Conservation (phyloP, 2,888 invertebrate species). For the Dolichopus griseipennis region DNA sequence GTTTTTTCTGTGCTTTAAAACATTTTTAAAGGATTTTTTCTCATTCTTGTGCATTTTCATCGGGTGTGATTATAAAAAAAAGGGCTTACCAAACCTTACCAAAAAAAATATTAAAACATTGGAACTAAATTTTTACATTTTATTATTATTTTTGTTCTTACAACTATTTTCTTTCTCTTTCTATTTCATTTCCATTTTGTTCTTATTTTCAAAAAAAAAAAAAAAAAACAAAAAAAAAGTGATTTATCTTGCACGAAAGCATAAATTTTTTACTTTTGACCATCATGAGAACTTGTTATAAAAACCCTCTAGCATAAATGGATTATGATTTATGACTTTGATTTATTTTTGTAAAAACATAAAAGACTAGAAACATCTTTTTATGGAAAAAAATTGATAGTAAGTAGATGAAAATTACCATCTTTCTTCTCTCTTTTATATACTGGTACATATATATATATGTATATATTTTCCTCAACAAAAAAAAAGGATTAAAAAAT, state of each 20-base stretch:
- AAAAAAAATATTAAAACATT: not conserved
- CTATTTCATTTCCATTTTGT: not conserved
- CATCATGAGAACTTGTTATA: constrained; percentile 6
- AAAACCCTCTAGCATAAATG: not conserved
- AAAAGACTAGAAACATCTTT: not conserved
- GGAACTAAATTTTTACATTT: too few species aligned
- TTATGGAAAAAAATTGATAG: not conserved
- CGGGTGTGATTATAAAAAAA: not conserved
- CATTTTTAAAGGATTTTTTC: too few species aligned
- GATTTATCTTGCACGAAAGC: constrained; percentile 6
- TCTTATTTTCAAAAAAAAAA: too few species aligned
- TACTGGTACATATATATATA: too few species aligned
- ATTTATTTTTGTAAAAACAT: not conserved
- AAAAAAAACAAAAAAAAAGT: too few species aligned
- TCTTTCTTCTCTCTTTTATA: not conserved
- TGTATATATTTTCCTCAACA: not conserved
- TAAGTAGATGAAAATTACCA: not conserved
- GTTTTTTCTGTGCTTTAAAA: too few species aligned
- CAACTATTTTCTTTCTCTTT: not conserved
- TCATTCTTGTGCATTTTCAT: too few species aligned
- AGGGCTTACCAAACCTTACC: not conserved
- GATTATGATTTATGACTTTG: constrained; percentile 6
- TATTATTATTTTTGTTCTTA: not conserved
- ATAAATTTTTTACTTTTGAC: not conserved
- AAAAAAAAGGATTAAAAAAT: not conserved